These are phyloP conservation scores for Crenuchus spilurus DNA, from an alignment of 2,797 vertebrate genomes.

Conservation along the genomic window DNA sequence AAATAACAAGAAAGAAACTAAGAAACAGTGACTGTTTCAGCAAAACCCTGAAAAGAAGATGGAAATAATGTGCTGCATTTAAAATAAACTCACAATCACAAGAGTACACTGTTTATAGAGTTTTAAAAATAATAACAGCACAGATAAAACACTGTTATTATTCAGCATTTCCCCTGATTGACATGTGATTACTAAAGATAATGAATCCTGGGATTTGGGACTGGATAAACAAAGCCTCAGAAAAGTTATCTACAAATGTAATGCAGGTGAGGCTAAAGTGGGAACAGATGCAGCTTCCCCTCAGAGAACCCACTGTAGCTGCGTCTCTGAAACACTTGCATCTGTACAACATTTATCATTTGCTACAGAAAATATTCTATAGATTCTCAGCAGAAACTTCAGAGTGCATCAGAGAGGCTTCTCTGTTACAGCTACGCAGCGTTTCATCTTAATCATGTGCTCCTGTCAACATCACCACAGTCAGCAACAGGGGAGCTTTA, in stretches of 20 bases:
- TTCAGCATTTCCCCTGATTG: neutral
- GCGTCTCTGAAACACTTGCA: constrained; percentile 64
- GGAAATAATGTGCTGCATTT: no score
- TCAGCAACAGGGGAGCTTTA: constrained; percentile 29
- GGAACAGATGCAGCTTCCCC: constrained; percentile 39
- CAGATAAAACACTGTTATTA: neutral
- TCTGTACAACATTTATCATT: constrained; percentile 71
- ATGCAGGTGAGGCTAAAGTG: constrained; percentile 51
- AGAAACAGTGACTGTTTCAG: no score
- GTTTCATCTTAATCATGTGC: constrained; percentile 53
- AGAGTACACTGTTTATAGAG: no score
- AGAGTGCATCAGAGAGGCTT: constrained; percentile 34
- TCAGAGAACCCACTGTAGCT: constrained; percentile 55
- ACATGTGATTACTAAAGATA: constrained; percentile 20
- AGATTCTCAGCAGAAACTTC: constrained; percentile 51
- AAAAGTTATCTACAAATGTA: constrained; percentile 48
- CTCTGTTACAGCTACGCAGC: constrained; percentile 25
- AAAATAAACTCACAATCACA: no score
- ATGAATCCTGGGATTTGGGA: constrained; percentile 16
- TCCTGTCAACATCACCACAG: constrained; percentile 48
- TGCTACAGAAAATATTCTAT: constrained; percentile 63
- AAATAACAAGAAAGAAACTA: no score
- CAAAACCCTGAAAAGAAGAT: no score
- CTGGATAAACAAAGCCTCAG: constrained; percentile 36
- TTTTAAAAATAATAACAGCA: no score